Evolutionary conservation across 1,140 invertebrate species (phyloP), one percentile per base, ranked within the genome.

Genomic region (Drosophila ironensis): DNA sequence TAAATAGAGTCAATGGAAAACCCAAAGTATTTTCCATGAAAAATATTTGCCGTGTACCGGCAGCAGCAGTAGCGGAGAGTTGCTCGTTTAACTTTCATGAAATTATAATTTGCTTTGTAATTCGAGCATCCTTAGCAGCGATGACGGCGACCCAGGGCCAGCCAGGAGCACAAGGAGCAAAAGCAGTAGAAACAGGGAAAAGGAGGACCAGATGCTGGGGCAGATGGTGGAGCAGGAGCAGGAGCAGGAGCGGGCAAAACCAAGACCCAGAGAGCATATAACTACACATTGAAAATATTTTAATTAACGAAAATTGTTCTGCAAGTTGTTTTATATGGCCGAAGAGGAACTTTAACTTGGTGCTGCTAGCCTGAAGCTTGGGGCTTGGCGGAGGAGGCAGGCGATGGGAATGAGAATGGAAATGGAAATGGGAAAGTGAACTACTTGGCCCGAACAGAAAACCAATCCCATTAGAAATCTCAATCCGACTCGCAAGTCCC

Each of bases 61-160:
- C 12, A 17, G 41, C 30, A 57, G 52, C 19, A 42, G 74, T 52
- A 46, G 71, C 59, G 46, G 70, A 73, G 70, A 87, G 73, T 88
- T 78, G 78, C 84, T 82, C 82, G 84, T 87, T 88, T 87, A 87
- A 87, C 82, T 87, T 87, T 88, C 82, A 88, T 87, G 84, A 87
- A 87, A 87, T 87, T 87, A 87, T 87, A 87, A 87, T 88, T 87
- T 87, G 84, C 73, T 87, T 84, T 87, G 77, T 87, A 87, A 87
- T 88, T 74, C 71, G 77, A 87, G 82, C 73, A 87, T 82, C 73
- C 70, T 84, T 82, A 81, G 73, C 77, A 74, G 73, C 52, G 45
- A 70, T 48, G 67, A 69, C 38, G 67, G 59, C 59, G 54, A 63
- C 54, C 53, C 11, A 33, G 68, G 60, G 50, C 41, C 63, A 64